Conservation (phyloP, 2,797 vertebrate species). For the Anas acuta region DNA sequence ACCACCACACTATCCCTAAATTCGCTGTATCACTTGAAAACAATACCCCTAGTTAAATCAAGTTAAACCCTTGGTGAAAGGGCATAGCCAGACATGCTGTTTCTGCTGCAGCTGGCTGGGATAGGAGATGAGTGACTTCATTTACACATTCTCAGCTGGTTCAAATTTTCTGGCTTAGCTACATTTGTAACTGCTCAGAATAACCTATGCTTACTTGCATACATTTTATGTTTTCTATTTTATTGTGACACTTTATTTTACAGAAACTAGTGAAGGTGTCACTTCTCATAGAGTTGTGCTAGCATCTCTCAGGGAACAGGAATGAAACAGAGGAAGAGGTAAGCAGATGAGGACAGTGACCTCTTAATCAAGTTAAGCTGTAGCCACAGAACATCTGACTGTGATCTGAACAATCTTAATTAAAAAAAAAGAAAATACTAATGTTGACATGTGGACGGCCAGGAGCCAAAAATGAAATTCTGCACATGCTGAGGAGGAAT, state of each 20-base stretch:
- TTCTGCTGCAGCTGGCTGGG: not conserved
- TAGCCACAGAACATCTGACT: slow-evolving; percentile 17
- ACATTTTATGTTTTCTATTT: not conserved
- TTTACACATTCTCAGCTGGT: not conserved
- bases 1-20: not conserved
- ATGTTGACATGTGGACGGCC: not conserved
- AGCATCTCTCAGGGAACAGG: not conserved
- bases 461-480: slow-evolving; percentile 9
- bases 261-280: not conserved
- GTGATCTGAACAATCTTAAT: not conserved
- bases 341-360: not conserved
- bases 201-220: not conserved
- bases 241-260: not conserved
- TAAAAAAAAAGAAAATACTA: not conserved
- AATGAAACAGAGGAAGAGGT: not conserved
- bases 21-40: not conserved
- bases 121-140: not conserved
- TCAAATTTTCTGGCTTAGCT: not conserved
- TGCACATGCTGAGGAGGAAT: not conserved
- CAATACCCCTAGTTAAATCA: not conserved
- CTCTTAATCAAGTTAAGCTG: slow-evolving; percentile 29
- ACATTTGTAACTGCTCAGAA: not conserved
- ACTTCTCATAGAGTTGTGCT: not conserved
- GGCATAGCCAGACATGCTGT: not conserved
- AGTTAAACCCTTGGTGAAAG: not conserved